phyloP scores from a whole-genome alignment of 2,888 invertebrate genomes.

The Caenorhabditis afra region DNA sequence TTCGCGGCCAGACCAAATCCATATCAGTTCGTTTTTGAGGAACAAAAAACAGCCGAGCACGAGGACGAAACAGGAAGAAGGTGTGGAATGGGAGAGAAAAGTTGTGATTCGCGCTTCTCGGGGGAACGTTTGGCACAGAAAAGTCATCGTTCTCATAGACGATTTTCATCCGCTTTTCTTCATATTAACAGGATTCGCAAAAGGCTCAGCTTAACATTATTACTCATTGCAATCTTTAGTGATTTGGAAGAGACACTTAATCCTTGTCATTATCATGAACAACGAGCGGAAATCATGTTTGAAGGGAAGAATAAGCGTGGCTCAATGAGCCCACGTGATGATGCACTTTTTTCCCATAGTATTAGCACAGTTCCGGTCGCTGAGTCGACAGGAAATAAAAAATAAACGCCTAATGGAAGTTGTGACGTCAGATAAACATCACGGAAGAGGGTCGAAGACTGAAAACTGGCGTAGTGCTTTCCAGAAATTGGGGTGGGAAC shows the following conservation, averaged over 20 bases:
- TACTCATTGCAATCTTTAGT: conserved; percentile 21
- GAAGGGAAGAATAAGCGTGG: neutral
- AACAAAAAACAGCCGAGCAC: conserved; percentile 30
- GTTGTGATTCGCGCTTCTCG: neutral
- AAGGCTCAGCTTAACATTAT: conserved; percentile 31
- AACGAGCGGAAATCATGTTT: conserved; percentile 11
- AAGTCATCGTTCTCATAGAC: neutral
- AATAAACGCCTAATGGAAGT: conserved; percentile 33
- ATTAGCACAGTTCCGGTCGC: conserved; percentile 31
- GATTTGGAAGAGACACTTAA: conserved; percentile 6
- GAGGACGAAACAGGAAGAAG: neutral
- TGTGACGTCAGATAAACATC: conserved; percentile 39
- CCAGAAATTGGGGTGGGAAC: neutral
- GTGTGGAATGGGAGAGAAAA: neutral
- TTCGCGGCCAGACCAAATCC: conserved; percentile 34
- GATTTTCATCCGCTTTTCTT: conserved; percentile 3
- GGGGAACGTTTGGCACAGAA: neutral
- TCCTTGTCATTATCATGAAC: neutral
- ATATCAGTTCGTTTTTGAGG: conserved; percentile 46
- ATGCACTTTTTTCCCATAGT: conserved; percentile 9
- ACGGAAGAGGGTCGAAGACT: neutral
- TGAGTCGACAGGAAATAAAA: conserved; percentile 23
- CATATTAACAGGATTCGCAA: conserved; percentile 11
- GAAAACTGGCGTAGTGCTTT: conserved; percentile 6
- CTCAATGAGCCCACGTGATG: neutral